phyloP scores from a whole-genome alignment of 2,113 vertebrate species.

The Garra rufa region DNA sequence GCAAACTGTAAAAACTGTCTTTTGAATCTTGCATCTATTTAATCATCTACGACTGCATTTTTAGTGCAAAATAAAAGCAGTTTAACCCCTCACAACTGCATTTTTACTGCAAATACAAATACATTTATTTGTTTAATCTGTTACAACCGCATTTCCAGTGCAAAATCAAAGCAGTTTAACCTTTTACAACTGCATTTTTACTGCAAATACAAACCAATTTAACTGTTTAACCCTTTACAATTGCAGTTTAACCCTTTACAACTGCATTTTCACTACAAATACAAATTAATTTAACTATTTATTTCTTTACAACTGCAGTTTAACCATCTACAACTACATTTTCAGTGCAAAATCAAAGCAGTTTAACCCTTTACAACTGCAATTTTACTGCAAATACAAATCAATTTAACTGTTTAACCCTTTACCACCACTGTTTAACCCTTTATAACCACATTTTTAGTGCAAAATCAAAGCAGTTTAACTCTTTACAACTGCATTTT shows the following conservation, averaged over 20 bases:
- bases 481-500: too few relatives aligned
- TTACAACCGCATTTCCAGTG: too few relatives aligned
- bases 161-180: too few relatives aligned
- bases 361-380: background rate
- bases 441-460: too few relatives aligned
- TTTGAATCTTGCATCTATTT: background rate
- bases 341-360: background rate
- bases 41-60: background rate
- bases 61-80: background rate
- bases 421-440: background rate
- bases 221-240: too few relatives aligned
- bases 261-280: too few relatives aligned
- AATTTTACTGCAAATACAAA: background rate
- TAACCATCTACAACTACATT: background rate
- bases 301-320: background rate
- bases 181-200: too few relatives aligned
- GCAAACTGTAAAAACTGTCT: background rate
- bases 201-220: too few relatives aligned
- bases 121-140: fast-evolving
- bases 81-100: too few relatives aligned
- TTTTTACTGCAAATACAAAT: too few relatives aligned
- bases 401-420: background rate
- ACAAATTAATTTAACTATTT: background rate
- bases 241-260: too few relatives aligned
- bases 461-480: too few relatives aligned